Evolutionary conservation across 2,797 vertebrate species (phyloP), one percentile per base, ranked within the genome.

Genomic region (Rhynchotus rufescens): DNA sequence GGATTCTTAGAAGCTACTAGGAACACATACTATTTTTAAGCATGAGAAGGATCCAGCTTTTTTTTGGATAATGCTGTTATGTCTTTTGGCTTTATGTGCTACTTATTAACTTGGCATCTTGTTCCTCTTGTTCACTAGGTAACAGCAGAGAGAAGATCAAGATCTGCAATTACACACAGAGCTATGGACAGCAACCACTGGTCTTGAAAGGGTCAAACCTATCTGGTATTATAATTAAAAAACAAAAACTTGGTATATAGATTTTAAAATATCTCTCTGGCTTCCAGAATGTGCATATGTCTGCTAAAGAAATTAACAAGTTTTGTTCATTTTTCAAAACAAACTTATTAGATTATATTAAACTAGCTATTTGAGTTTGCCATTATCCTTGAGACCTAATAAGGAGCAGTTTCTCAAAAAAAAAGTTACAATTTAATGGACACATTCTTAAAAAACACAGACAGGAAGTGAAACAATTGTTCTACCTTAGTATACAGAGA

Each of bases 391-490:
- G 90, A 78, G 49, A 74, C 79, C 78, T 92, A 96, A 94, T 72
- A 88, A 92, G 88, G 51, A 28, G 74, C 34, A 80, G 26, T 74
- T 77, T 86, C 73, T 49, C 25, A 47, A 83, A 94, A 95, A 95
- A 95, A 88, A 36, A 36, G 78, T 96, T 93, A 91, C 86, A 75
- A 73, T 94, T 92, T 95, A 96, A 94, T 87, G 76, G 92, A 80
- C 49, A 82, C 47, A 59, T 88, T 83, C 86, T 82, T 62, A 62
- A 91, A 85, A 96, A 94, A 88, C 42, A 75, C 66, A 60, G 86
- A 79, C 57, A 52, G 75, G 76, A 91, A 94, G 49, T 42, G 54
- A 90, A 90, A 91, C 84, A 95, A 94, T 91, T 95, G 92, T 72
- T 80, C 89, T 73, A 57, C 51, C 51, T 86, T 45, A 14, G 25